Evolutionary conservation across 2,113 vertebrate species (phyloP).

Genomic region (Cygnus buccinator): DNA sequence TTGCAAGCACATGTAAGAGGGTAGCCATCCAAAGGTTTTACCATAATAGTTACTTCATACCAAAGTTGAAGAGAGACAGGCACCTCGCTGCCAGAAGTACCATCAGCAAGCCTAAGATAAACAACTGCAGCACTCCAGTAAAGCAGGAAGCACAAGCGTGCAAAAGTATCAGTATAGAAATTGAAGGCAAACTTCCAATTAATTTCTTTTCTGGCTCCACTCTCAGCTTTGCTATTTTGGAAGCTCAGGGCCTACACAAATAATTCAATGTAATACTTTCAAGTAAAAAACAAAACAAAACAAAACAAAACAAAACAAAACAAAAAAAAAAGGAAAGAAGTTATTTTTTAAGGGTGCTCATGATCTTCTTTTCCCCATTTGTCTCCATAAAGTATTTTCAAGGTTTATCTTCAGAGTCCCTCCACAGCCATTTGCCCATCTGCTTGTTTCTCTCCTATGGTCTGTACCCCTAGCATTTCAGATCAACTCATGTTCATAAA

Average conservation of each 20-base stretch:
- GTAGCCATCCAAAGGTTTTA: not conserved
- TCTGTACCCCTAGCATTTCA: not conserved
- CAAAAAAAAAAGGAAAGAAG: too few relatives aligned
- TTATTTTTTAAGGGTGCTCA: not conserved
- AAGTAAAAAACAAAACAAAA: not conserved
- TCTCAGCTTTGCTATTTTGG: not conserved
- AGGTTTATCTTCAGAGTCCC: not conserved
- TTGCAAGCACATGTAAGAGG: not conserved
- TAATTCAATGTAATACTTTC: not conserved
- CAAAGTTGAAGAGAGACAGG: not conserved
- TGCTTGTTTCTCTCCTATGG: not conserved
- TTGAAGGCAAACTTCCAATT: not conserved
- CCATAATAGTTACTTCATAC: not conserved
- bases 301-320: not conserved
- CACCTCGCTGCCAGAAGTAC: not conserved
- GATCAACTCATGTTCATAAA: not conserved
- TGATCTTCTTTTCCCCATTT: not conserved
- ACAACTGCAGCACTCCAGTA: not conserved
- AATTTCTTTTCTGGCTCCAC: not conserved
- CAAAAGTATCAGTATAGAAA: not conserved
- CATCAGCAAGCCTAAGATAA: not conserved
- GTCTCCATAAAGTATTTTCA: not conserved
- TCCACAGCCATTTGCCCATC: fast-evolving
- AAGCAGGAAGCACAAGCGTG: not conserved
- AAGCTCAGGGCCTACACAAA: not conserved